Conservation (phyloP, 2,113 vertebrate genomes). For the Pseudorasbora parva region DNA sequence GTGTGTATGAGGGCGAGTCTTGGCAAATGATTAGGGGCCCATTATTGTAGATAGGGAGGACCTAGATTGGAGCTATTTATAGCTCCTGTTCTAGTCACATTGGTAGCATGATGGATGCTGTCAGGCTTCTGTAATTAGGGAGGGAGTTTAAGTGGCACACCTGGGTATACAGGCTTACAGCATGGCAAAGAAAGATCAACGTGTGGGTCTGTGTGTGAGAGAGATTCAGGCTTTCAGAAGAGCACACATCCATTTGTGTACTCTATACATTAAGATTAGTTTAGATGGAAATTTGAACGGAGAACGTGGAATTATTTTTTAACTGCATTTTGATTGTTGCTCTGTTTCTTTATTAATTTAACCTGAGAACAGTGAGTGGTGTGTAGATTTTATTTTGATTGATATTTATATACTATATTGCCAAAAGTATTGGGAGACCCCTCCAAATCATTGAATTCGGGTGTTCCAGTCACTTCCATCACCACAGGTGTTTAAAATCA, state of each 20-base stretch:
- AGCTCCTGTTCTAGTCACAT: conserved; percentile 41
- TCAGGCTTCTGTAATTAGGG: conserved; percentile 52
- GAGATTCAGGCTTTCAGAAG: not conserved
- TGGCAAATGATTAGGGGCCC: conserved; percentile 55
- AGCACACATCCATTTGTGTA: not conserved
- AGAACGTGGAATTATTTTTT: not conserved
- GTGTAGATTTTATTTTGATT: too few species aligned
- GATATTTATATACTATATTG: too few species aligned
- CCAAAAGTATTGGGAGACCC: too few species aligned
- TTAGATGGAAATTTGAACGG: not conserved
- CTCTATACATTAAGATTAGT: not conserved
- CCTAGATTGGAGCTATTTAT: conserved; percentile 59
- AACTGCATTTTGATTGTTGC: not conserved
- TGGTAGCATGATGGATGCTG: conserved; percentile 40
- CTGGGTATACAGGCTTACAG: conserved; percentile 36
- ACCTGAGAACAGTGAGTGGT: not conserved
- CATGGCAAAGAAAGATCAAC: not conserved
- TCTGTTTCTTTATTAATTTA: not conserved
- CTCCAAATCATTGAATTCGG: too few species aligned
- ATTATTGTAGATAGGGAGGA: conserved; percentile 50
- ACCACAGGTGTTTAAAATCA: too few species aligned
- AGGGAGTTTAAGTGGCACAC: conserved; percentile 44
- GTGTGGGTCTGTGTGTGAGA: not conserved
- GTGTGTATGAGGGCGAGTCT: not conserved
- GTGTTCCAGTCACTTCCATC: too few species aligned